phyloP scores from a whole-genome alignment of 2,113 vertebrate species.

The Neolamprologus devosi region DNA sequence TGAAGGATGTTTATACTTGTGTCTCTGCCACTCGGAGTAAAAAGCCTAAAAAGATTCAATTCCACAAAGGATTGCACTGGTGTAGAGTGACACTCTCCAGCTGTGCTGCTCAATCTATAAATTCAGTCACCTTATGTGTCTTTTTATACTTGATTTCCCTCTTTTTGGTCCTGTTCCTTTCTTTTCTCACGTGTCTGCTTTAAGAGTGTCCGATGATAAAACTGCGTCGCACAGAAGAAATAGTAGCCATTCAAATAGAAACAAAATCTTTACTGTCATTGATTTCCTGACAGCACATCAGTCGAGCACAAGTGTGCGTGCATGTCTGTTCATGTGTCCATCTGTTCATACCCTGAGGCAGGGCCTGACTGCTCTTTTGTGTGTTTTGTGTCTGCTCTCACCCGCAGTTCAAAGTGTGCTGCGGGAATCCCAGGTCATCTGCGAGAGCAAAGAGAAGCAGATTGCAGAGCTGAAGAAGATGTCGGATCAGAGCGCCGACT shows the following conservation, averaged over 20 bases:
- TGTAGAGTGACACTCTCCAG: slow-evolving; percentile 46
- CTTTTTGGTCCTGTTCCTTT: background rate
- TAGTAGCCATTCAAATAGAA: background rate
- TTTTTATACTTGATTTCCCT: background rate
- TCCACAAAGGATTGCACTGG: background rate
- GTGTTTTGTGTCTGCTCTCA: slow-evolving; percentile 10
- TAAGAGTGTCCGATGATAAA: background rate
- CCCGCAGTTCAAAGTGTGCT: slow-evolving; percentile 86
- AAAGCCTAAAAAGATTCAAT: slow-evolving; percentile 22
- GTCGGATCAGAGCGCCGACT: slow-evolving; percentile 82
- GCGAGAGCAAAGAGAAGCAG: slow-evolving; percentile 89
- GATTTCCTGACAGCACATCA: slow-evolving; percentile 11
- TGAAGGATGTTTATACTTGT: slow-evolving; percentile 47
- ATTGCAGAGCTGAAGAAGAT: slow-evolving; percentile 89
- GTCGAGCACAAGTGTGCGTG: background rate
- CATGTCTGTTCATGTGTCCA: background rate
- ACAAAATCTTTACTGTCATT: slow-evolving; percentile 10
- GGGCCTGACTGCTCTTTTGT: slow-evolving; percentile 12
- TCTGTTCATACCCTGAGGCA: slow-evolving; percentile 18
- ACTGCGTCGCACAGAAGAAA: background rate
- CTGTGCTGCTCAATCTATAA: slow-evolving; percentile 36
- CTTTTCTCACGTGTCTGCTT: background rate
- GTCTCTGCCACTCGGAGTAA: slow-evolving; percentile 54
- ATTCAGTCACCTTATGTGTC: background rate
- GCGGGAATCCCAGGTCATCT: slow-evolving; percentile 84